These are phyloP conservation scores for Norana najaformis DNA, from an alignment of 2,888 invertebrate species.

Conservation along the genomic window DNA sequence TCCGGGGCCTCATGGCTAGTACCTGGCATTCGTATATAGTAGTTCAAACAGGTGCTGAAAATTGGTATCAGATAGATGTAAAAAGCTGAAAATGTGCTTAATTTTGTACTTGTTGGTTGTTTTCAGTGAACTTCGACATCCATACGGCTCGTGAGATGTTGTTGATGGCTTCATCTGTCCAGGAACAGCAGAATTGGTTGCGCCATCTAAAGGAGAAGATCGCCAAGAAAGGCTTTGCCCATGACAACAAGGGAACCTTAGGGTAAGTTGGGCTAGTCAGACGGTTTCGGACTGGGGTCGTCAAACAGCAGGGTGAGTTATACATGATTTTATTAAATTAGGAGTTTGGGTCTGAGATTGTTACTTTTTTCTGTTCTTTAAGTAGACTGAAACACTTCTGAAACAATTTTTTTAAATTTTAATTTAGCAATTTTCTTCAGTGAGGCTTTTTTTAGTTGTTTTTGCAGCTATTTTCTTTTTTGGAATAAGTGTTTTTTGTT, in stretches of 20 bases:
- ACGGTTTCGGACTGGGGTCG: background rate
- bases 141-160: slow-evolving; percentile 90
- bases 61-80: background rate
- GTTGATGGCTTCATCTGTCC: slow-evolving; percentile 79
- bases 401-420: background rate
- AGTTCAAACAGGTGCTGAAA: background rate
- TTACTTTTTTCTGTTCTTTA: background rate
- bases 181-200: slow-evolving; percentile 92
- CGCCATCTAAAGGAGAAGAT: slow-evolving; percentile 86
- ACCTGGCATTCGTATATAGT: background rate
- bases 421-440: background rate
- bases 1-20: background rate
- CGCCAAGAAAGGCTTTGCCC: slow-evolving; percentile 71
- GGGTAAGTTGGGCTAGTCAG: background rate
- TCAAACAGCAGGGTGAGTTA: background rate
- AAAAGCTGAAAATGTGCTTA: background rate
- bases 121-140: slow-evolving; percentile 84
- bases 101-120: background rate
- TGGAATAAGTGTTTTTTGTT: background rate
- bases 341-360: background rate
- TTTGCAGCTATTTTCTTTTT: background rate
- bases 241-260: background rate
- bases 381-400: background rate
- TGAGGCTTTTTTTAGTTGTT: background rate
- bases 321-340: background rate